Percentiles rank a stretch among this genome's conserved stretches.
Evolutionary conservation across 1,140 invertebrate species (phyloP).

Genomic region (Andricus grossulariae): DNA sequence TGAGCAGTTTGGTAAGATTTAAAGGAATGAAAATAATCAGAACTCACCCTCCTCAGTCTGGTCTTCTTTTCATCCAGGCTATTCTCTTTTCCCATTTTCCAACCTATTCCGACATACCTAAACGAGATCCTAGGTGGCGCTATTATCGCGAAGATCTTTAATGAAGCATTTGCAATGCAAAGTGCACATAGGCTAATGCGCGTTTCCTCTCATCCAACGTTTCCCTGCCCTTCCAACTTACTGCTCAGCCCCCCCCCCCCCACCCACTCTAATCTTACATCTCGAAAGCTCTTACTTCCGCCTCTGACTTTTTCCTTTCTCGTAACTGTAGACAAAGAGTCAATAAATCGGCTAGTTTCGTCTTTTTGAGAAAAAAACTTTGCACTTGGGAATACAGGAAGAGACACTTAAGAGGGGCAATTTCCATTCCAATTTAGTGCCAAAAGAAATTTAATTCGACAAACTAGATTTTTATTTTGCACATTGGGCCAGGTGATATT

Average conservation of each 20-base stretch:
- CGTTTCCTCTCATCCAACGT: conserved; percentile 4
- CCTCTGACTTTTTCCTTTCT: conserved; percentile 17
- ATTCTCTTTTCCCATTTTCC: conserved; percentile 27
- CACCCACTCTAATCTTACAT: conserved; percentile 26
- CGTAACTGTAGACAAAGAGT: conserved; percentile 8
- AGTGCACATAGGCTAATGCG: conserved; percentile 22
- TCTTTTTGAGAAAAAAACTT: background rate
- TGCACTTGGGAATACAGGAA: background rate
- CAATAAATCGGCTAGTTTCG: conserved; percentile 9
- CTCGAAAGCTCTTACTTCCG: conserved; percentile 20
- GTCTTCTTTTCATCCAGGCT: conserved; percentile 1
- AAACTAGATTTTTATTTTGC: too few relatives aligned
- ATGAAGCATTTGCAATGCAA: conserved; percentile 31
- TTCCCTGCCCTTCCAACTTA: background rate
- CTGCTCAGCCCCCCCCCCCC: conserved; percentile 16
- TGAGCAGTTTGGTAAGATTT: background rate
- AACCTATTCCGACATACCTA: conserved; percentile 15
- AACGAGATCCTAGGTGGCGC: conserved; percentile 25
- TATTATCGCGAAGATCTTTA: conserved; percentile 29
- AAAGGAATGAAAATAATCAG: background rate
- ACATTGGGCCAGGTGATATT: too few relatives aligned
- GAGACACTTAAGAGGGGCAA: background rate
- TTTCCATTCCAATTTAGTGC: too few relatives aligned
- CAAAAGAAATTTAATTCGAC: too few relatives aligned
- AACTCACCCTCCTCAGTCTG: background rate